These are phyloP conservation scores for Rutilus rutilus DNA, from an alignment of 2,113 vertebrate species.

Conservation along the genomic window DNA sequence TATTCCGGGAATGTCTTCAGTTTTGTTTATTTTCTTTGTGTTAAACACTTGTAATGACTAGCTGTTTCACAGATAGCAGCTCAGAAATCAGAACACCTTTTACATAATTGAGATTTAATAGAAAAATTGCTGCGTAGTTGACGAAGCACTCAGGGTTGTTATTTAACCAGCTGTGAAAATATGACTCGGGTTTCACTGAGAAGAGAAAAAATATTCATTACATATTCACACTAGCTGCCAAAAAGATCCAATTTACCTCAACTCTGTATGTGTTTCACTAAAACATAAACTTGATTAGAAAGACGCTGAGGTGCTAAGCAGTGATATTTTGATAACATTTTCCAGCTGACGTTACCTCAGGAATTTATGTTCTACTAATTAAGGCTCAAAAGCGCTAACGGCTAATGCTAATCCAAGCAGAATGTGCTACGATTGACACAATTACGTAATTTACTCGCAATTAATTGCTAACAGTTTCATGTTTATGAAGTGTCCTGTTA, in stretches of 20 bases:
- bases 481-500: neutral
- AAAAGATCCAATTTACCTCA: slow-evolving; percentile 17
- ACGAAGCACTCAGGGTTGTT: slow-evolving; percentile 46
- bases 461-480: neutral
- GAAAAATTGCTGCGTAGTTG: slow-evolving; percentile 24
- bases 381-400: neutral
- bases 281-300: neutral
- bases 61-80: neutral
- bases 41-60: slow-evolving; percentile 25
- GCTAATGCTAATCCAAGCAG: neutral
- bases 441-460: neutral
- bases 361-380: neutral
- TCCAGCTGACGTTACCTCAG: neutral
- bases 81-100: slow-evolving; percentile 29
- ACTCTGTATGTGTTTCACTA: neutral
- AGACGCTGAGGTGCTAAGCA: neutral
- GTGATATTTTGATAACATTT: neutral
- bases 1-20: neutral
- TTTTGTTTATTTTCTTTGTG: slow-evolving; percentile 32
- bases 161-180: slow-evolving; percentile 57
- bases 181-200: slow-evolving; percentile 7
- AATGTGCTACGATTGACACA: neutral
- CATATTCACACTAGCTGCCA: slow-evolving; percentile 34
- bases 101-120: slow-evolving; percentile 50
- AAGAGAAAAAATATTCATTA: slow-evolving; percentile 20